phyloP scores from a whole-genome alignment of 1,140 invertebrate genomes.

The Drosophila lini region DNA sequence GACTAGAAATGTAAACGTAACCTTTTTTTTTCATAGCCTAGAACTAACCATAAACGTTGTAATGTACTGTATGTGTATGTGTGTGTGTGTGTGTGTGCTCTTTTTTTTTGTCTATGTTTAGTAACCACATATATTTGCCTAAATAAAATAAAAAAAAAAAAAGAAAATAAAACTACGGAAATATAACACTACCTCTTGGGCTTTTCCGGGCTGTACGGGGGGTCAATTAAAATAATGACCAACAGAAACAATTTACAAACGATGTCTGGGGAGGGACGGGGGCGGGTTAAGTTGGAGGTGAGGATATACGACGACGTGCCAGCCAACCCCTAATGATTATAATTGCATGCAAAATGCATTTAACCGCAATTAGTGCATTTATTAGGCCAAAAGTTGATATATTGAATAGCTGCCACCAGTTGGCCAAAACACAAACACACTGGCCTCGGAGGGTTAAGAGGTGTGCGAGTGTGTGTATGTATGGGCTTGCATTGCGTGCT shows the following conservation, averaged over 20 bases:
- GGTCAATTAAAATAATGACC: constrained; percentile 66
- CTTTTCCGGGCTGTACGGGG: background rate
- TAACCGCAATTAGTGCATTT: constrained; percentile 84
- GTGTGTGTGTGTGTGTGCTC: background rate
- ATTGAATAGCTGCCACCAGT: constrained; percentile 71
- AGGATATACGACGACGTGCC: constrained; percentile 54
- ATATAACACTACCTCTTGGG: constrained; percentile 19
- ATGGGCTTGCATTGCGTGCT: constrained; percentile 7
- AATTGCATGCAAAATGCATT: constrained; percentile 84
- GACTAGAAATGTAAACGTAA: constrained; percentile 27
- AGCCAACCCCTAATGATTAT: constrained; percentile 82
- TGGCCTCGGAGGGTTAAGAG: constrained; percentile 9
- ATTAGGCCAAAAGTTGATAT: constrained; percentile 82
- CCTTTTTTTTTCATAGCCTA: constrained; percentile 34
- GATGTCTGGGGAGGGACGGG: background rate
- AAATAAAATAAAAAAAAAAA: constrained; percentile 48
- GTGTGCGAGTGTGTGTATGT: background rate
- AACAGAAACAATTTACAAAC: constrained; percentile 57
- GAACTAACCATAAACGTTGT: constrained; percentile 27
- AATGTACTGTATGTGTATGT: constrained; percentile 10
- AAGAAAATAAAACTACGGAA: constrained; percentile 23
- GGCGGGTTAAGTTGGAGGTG: background rate
- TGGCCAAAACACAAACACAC: constrained; percentile 23
- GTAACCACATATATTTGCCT: constrained; percentile 61
- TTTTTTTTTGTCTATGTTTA: constrained; percentile 44